Base-by-base conservation (phyloP, 2,888 invertebrate genomes). In the Eupithecia pulchellata region DNA sequence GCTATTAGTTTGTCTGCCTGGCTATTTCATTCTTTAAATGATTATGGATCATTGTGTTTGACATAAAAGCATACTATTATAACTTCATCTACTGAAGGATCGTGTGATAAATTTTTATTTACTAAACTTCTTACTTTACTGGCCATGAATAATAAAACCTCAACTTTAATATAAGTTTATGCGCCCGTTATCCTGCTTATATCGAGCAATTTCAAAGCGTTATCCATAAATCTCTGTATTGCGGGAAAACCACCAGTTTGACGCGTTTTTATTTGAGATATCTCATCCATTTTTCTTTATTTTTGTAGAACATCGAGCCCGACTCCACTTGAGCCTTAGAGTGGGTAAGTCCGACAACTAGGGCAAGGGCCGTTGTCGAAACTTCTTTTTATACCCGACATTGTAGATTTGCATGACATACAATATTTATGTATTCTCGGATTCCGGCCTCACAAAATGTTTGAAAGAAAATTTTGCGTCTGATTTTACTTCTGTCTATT, bases 311-410 rank as follows among this genome's bases (percentile, higher is more conserved):
- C 82, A 83, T 81, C 76, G 81, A 81, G 81, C 78, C 76, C 73
- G 75, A 75, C 75, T 66, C 72, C 77, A 68, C 82, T 85, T 66
- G 68, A 76, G 68, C 8, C 9, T 47, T 81, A 75, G 79, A 84
- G 84, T 79, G 82, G 83, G 72, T 29, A 55, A 76, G 81, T 74
- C 81, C 75, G 69, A 82, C 84, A 86, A 85, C 78, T 78, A 72
- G 86, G 86, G 82, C 86, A 85, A 87, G 88, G 76, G 80, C 69
- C 72, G 79, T 79, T 78, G 81, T 81, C 79, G 74, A 76, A 83
- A 86, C 77, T 79, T 81, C 79, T 81, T 84, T 81, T 73, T 81
- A 79, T 80, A 66, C 14, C 65, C 73, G 76, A 77, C 75, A 77
- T 72, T 72, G 70, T 76, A 66, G 66, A 79, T 84, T 84, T 81